Evolutionary conservation across 1,140 invertebrate genomes (phyloP).

Genomic region (Radopholus similis): DNA sequence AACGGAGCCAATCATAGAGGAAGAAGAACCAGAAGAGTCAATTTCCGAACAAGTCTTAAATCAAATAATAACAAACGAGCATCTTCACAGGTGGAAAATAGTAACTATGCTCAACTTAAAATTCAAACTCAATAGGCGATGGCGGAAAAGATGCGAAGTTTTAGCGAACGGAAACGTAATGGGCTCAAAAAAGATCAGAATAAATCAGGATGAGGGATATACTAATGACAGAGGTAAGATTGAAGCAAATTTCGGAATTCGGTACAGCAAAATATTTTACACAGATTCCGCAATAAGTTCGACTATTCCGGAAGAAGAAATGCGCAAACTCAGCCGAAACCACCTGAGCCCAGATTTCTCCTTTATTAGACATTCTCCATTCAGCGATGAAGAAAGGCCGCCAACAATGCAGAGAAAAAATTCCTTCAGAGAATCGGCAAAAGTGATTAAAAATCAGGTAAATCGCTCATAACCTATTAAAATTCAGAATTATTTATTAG

Average conservation of each 20-base stretch:
- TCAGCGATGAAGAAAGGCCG: neutral
- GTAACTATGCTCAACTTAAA: constrained; percentile 26
- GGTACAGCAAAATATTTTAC: neutral
- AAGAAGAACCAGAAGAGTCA: neutral
- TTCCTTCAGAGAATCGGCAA: neutral
- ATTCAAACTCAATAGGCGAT: neutral
- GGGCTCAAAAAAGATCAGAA: neutral
- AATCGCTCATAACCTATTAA: neutral
- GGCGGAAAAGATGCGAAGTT: constrained; percentile 5
- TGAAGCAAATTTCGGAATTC: neutral
- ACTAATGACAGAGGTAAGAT: neutral
- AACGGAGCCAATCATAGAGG: neutral
- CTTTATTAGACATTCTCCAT: neutral
- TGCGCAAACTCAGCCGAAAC: neutral
- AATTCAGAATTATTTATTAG: constrained; percentile 1
- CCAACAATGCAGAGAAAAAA: constrained; percentile 11
- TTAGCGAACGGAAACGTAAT: constrained; percentile 7
- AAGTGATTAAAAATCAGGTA: constrained; percentile 13
- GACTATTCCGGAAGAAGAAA: neutral
- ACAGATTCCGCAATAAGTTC: too few relatives aligned
- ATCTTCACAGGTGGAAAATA: constrained; percentile 12
- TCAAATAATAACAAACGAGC: neutral
- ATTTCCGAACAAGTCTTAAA: neutral
- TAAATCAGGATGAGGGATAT: neutral
- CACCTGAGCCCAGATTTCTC: neutral